These are phyloP conservation scores for Dasyurus viverrinus DNA, from an alignment of 2,113 vertebrate species.

Conservation along the genomic window DNA sequence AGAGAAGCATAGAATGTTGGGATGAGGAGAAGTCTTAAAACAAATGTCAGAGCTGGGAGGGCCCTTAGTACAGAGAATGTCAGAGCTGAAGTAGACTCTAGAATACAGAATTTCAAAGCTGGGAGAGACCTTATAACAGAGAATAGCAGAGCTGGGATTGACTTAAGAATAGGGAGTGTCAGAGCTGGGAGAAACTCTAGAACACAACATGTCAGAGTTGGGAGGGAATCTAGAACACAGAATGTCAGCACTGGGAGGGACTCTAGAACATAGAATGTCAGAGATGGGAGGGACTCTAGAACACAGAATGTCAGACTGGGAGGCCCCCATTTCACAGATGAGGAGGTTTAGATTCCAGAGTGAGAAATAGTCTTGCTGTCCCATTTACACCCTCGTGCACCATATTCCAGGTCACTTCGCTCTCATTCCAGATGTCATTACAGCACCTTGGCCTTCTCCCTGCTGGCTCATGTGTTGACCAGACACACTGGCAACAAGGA, in stretches of 20 bases:
- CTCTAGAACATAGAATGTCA: no score
- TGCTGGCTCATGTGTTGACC: slow-evolving; percentile 90
- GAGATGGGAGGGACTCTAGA: no score
- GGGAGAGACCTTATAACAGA: no score
- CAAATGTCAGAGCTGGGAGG: no score
- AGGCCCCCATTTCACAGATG: not conserved
- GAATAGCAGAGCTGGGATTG: no score
- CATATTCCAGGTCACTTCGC: not conserved
- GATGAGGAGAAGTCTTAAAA: not conserved
- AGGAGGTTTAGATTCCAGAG: not conserved
- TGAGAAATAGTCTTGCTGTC: not conserved
- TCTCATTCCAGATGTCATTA: slow-evolving; percentile 90
- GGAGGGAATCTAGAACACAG: not conserved
- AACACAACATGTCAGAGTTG: not conserved
- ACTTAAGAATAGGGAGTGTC: no score
- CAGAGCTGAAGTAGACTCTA: no score
- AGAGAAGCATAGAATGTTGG: not conserved
- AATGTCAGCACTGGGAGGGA: not conserved
- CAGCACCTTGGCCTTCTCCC: slow-evolving; percentile 94
- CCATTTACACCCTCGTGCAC: not conserved
- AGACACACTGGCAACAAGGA: slow-evolving; percentile 83
- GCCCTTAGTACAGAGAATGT: no score
- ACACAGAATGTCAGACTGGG: not conserved
- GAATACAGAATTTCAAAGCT: no score
- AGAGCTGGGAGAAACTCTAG: not conserved